Percentiles rank a stretch among this genome's conserved stretches.
These are phyloP conservation scores for Aphodius granarius DNA, from an alignment of 2,888 invertebrate species.

Conservation along the genomic window DNA sequence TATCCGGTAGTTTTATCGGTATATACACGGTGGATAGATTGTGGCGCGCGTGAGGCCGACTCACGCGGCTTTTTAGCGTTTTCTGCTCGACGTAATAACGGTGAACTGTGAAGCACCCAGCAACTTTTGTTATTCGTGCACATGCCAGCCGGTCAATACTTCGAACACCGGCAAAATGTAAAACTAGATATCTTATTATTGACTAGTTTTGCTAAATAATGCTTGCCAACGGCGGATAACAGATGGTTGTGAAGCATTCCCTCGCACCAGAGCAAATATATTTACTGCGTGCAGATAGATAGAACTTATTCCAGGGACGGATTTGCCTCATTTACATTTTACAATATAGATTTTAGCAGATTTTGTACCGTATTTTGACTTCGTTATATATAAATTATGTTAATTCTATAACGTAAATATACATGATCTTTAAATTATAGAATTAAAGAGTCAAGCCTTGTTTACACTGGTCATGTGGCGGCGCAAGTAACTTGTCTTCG, in stretches of 20 bases:
- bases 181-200: constrained; percentile 22
- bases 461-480: too few relatives aligned
- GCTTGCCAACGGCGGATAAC: not conserved
- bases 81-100: not conserved
- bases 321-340: not conserved
- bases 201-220: constrained; percentile 24
- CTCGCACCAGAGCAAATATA: constrained; percentile 8
- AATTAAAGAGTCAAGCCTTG: too few relatives aligned
- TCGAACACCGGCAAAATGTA: constrained; percentile 7
- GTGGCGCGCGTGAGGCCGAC: not conserved
- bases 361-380: too few relatives aligned
- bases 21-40: not conserved
- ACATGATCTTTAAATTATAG: too few relatives aligned
- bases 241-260: constrained; percentile 5
- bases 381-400: too few relatives aligned
- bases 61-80: not conserved
- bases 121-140: constrained; percentile 2
- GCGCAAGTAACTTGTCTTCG: too few relatives aligned
- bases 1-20: constrained; percentile 22
- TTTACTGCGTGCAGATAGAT: not conserved
- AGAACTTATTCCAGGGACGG: not conserved
- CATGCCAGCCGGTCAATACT: not conserved
- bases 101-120: not conserved
- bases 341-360: not conserved
- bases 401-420: too few relatives aligned